A percentile compares a stretch with the other conserved stretches of the same genome.
These are phyloP conservation scores for Triplophysa dalaica DNA, from an alignment of 2,113 vertebrate species.

Conservation along the genomic window DNA sequence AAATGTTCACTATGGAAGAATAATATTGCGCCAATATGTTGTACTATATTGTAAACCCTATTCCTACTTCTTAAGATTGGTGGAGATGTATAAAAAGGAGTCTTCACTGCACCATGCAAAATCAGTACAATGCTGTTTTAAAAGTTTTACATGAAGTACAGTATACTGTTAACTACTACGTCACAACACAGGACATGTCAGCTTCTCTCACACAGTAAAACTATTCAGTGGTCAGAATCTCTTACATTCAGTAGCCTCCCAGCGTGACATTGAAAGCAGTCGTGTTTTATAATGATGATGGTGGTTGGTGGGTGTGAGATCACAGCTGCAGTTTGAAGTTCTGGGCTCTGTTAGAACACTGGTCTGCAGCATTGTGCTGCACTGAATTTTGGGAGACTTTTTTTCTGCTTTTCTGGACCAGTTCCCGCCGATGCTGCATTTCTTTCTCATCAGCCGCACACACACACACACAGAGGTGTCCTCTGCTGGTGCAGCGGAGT, in stretches of 20 bases:
- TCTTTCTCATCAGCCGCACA: conserved; percentile 47
- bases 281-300: neutral
- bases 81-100: neutral
- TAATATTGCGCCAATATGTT: neutral
- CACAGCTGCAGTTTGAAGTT: conserved; percentile 37
- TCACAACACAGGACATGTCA: neutral
- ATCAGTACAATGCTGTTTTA: neutral
- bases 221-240: neutral
- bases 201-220: neutral
- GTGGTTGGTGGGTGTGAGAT: neutral
- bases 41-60: neutral
- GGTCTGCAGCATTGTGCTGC: conserved; percentile 27
- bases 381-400: conserved; percentile 28
- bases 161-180: neutral
- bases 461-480: conserved; percentile 44
- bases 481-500: conserved; percentile 55
- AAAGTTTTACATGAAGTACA: neutral
- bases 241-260: neutral
- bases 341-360: neutral
- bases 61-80: neutral
- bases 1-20: neutral
- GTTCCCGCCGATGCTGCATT: conserved; percentile 61
- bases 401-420: conserved; percentile 51
- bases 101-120: neutral
- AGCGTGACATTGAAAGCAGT: neutral